Percentiles rank a stretch among this genome's conserved stretches.
These are phyloP conservation scores for Pyrgilauda ruficollis DNA, from an alignment of 2,113 vertebrate species.

Conservation along the genomic window DNA sequence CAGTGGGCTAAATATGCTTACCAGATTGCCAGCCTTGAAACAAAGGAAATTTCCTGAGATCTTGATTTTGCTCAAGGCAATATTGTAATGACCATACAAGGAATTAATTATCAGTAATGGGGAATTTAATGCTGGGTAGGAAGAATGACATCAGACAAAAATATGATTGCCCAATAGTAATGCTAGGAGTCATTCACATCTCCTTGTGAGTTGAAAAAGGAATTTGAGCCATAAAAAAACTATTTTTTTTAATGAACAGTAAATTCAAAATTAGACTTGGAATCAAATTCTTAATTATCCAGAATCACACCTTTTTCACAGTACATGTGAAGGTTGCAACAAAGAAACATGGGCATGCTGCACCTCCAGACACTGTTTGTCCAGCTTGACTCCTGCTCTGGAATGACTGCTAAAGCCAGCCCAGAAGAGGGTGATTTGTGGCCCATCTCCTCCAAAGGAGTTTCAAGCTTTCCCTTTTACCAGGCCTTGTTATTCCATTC, in stretches of 20 bases:
- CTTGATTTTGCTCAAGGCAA: background rate
- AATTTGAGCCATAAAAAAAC: background rate
- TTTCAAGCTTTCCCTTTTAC: background rate
- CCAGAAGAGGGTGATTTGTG: background rate
- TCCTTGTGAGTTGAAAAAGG: background rate
- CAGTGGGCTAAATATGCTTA: background rate
- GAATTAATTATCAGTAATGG: background rate
- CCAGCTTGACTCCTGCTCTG: background rate
- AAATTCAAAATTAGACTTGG: background rate
- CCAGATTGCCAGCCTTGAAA: background rate
- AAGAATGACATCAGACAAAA: background rate
- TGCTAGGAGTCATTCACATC: background rate
- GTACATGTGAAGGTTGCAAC: background rate
- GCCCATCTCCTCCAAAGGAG: background rate
- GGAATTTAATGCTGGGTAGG: background rate
- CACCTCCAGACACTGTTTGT: background rate
- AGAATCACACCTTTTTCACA: background rate
- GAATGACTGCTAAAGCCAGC: background rate
- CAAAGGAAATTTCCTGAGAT: background rate
- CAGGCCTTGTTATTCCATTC: background rate
- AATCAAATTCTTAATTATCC: background rate
- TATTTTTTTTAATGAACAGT: background rate
- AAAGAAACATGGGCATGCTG: rapidly evolving
- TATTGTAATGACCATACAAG: background rate
- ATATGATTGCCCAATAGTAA: background rate